phyloP scores from a whole-genome alignment of 1,140 invertebrate genomes.

The Zaprionus vittiger region DNA sequence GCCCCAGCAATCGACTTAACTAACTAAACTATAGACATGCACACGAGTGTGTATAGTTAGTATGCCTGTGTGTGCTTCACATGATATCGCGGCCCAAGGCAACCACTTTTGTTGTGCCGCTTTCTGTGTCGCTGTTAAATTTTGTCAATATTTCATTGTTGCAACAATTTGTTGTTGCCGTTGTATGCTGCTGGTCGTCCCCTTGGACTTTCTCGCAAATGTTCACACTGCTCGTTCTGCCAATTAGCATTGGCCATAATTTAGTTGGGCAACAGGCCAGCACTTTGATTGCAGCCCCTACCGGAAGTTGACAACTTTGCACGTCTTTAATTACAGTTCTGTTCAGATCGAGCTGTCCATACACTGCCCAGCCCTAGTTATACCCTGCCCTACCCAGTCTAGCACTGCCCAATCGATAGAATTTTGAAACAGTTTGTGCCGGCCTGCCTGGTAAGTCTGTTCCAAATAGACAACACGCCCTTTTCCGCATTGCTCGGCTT shows the following conservation, averaged over 20 bases:
- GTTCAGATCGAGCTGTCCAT: conserved; percentile 16
- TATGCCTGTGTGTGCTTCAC: background rate
- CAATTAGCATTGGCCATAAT: conserved; percentile 73
- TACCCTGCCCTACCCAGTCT: conserved; percentile 5
- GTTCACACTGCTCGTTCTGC: conserved; percentile 71
- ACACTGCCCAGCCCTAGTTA: background rate
- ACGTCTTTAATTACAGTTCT: conserved; percentile 64
- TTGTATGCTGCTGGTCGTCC: conserved; percentile 2
- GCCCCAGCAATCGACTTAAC: conserved; percentile 33
- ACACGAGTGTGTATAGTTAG: no score
- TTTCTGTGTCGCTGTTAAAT: conserved; percentile 25
- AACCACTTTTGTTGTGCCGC: conserved; percentile 31
- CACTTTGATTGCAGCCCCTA: conserved; percentile 44
- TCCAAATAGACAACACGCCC: conserved; percentile 70
- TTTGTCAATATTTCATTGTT: conserved; percentile 73
- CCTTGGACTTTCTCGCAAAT: conserved; percentile 65
- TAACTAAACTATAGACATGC: conserved; percentile 4
- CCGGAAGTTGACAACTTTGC: conserved; percentile 74
- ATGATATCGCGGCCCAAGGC: conserved; percentile 1
- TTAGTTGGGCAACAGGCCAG: conserved; percentile 47
- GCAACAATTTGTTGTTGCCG: conserved; percentile 37
- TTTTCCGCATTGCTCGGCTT: conserved; percentile 78
- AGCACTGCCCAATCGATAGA: conserved; percentile 37
- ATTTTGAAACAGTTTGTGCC: conserved; percentile 40
- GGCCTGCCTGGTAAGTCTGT: conserved; percentile 33